Conservation (phyloP, 2,888 invertebrate genomes). For the Stratiomys singularior region DNA sequence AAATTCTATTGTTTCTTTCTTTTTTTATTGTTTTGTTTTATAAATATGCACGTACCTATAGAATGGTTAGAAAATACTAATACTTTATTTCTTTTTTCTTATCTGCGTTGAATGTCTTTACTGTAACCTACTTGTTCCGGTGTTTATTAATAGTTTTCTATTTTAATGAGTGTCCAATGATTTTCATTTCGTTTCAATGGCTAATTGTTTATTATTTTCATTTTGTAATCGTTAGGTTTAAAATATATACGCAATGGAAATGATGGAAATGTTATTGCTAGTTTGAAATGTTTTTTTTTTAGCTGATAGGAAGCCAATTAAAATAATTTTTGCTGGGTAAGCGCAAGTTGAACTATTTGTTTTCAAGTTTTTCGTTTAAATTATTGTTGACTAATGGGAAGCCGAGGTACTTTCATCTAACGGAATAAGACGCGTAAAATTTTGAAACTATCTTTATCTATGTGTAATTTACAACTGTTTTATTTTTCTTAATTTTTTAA, state of each 20-base stretch:
- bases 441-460: background rate
- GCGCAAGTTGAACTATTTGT: no score
- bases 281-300: no score
- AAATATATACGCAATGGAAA: no score
- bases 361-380: no score
- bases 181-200: background rate
- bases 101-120: constrained; percentile 26
- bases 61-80: constrained; percentile 49
- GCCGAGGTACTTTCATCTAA: no score
- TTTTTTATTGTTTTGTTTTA: constrained; percentile 2
- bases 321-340: no score
- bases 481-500: background rate
- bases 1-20: constrained; percentile 21
- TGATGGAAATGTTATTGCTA: no score
- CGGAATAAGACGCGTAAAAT: no score
- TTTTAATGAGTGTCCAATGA: constrained; percentile 9
- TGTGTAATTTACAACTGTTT: background rate
- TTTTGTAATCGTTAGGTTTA: no score
- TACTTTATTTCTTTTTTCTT: constrained; percentile 44
- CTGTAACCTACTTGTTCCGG: constrained; percentile 24
- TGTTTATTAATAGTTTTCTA: constrained; percentile 6
- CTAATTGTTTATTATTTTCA: no score
- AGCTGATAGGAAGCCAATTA: no score
- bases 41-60: constrained; percentile 20
- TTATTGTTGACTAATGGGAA: no score